A percentile compares a stretch with the other conserved stretches of the same genome.
phyloP scores from a whole-genome alignment of 2,888 invertebrate genomes.

The Choristoneura rosaceana region DNA sequence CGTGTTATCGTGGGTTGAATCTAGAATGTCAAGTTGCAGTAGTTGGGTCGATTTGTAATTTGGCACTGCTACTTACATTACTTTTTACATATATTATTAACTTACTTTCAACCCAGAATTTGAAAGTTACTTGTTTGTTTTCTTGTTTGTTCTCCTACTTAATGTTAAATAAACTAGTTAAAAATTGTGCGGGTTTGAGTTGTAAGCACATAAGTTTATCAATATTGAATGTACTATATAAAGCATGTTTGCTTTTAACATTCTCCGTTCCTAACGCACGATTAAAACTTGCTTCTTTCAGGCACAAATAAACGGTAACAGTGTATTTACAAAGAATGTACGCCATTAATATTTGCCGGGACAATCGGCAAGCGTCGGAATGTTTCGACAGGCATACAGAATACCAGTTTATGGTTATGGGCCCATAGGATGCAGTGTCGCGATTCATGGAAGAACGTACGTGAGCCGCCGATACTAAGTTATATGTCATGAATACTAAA shows the following conservation, averaged over 20 bases:
- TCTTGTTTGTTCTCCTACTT: too few species aligned
- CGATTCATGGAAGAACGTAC: slow-evolving; percentile 50
- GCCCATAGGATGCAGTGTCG: slow-evolving; percentile 37
- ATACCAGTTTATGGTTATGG: slow-evolving; percentile 48
- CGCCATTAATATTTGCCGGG: slow-evolving; percentile 35
- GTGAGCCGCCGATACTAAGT: slow-evolving; percentile 41
- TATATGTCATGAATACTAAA: slow-evolving; percentile 50
- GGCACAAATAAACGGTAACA: slow-evolving; percentile 17
- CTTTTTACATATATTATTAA: too few species aligned
- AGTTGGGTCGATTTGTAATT: too few species aligned
- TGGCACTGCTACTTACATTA: too few species aligned
- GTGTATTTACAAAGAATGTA: slow-evolving; percentile 37
- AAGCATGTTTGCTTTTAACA: neutral
- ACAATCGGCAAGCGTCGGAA: slow-evolving; percentile 32
- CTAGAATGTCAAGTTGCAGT: too few species aligned
- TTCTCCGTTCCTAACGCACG: neutral
- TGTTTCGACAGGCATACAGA: slow-evolving; percentile 53
- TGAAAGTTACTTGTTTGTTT: too few species aligned
- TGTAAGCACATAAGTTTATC: neutral
- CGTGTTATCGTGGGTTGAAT: too few species aligned
- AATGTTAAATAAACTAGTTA: too few species aligned
- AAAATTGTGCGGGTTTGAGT: too few species aligned
- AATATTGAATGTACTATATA: neutral
- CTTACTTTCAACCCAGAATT: too few species aligned
- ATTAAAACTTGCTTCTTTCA: slow-evolving; percentile 20